Evolutionary conservation across 2,888 invertebrate species (phyloP), one percentile per base, ranked within the genome.

Genomic region (Pachymerium ferrugineum): DNA sequence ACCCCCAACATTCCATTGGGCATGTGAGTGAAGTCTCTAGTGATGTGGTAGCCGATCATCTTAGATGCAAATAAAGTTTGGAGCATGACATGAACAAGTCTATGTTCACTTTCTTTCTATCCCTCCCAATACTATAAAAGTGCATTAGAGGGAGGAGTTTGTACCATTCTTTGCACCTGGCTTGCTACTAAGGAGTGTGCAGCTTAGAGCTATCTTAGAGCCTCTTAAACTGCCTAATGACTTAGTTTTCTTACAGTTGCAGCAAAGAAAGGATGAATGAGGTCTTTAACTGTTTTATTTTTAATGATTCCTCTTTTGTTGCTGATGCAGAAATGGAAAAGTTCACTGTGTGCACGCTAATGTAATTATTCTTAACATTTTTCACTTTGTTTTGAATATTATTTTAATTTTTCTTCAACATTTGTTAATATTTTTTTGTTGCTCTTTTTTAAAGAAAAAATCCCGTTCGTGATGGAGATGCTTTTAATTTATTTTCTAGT

Each of bases 121-220:
- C 47, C 16, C n/a, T n/a, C n/a, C 47, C 47, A 19, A 54, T 54
- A 54, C 47, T 54, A 16, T 54, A 54, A 54, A 54, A 54, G 47
- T 54, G 47, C 47, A 54, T 54, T 54, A 54, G 47, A 22, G 47
- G 47, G 47, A n/a, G 47, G 47, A 54, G 47, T 54, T 54, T n/a
- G 47, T 54, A 22, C 3, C 47, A 54, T 54, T 54, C 47, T 54
- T 54, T 54, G 47, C 47, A 54, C 47, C 47, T 54, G 47, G 47
- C n/a, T 54, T 54, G 47, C 47, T 10, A 54, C 47, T 54, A 54
- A 54, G 47, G 22, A 54, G 19, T n/a, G n/a, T 54, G 22, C 47
- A 38, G 47, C 47, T 3, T 19, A 16, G 47, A 22, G 47, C 47
- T 54, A 54, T 54, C 47, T 54, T 19, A 16, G 16, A 54, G 47